phyloP scores from a whole-genome alignment of 1,140 invertebrate genomes.

The Trichonephila clavipes region DNA sequence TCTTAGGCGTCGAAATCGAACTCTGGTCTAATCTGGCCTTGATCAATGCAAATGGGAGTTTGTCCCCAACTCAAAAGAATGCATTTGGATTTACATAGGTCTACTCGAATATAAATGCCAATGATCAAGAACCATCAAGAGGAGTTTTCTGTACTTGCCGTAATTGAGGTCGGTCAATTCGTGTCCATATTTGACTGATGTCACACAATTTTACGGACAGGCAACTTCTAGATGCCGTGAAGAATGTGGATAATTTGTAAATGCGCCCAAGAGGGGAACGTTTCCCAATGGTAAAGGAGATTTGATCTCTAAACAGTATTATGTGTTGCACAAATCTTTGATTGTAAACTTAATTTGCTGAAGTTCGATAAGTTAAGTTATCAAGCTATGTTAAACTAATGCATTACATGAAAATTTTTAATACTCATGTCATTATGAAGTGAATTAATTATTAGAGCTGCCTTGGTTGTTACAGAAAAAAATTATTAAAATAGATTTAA shows the following conservation, averaged over 20 bases:
- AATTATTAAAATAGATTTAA: too few relatives aligned
- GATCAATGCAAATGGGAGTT: constrained; percentile 62
- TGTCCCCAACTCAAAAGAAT: constrained; percentile 29
- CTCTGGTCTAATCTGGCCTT: background rate
- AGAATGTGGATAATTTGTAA: constrained; percentile 2
- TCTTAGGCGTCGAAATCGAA: background rate
- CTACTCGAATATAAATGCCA: constrained; percentile 38
- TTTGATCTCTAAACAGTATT: background rate
- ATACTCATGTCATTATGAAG: too few relatives aligned
- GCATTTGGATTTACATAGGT: constrained; percentile 10
- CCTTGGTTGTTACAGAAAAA: too few relatives aligned
- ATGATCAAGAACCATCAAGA: background rate
- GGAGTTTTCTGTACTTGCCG: background rate
- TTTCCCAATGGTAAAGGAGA: background rate
- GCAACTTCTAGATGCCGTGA: background rate
- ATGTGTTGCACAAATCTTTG: too few relatives aligned
- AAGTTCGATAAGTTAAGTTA: too few relatives aligned
- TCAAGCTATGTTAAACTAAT: too few relatives aligned
- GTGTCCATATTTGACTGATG: constrained; percentile 31
- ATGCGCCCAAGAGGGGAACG: background rate
- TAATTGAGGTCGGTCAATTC: constrained; percentile 42
- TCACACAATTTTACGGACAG: constrained; percentile 8
- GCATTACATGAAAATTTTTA: too few relatives aligned
- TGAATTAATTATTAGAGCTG: too few relatives aligned
- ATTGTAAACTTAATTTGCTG: too few relatives aligned